phyloP scores from a whole-genome alignment of 2,113 vertebrate species.

The Solenodon paradoxus region DNA sequence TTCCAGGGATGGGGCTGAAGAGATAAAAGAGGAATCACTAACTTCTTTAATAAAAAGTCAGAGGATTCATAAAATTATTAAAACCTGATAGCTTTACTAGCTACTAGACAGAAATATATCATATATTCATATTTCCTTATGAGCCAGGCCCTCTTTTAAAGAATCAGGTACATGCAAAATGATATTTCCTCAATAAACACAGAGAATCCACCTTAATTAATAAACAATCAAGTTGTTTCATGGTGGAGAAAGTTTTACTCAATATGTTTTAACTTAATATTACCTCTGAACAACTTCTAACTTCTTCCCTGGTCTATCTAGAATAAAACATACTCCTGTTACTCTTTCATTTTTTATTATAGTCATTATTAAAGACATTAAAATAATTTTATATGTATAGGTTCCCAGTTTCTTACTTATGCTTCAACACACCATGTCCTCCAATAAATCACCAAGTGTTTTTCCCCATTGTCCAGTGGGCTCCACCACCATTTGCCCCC shows the following conservation, averaged over 20 bases:
- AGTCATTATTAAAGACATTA: too few relatives aligned
- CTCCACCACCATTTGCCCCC: too few relatives aligned
- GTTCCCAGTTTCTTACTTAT: too few relatives aligned
- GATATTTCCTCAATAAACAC: not conserved
- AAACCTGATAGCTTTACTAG: not conserved
- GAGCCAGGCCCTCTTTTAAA: not conserved
- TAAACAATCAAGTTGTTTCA: not conserved
- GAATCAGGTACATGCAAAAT: not conserved
- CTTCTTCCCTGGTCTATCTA: not conserved
- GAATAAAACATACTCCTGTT: not conserved
- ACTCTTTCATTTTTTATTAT: too few relatives aligned
- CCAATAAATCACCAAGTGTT: too few relatives aligned
- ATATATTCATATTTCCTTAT: not conserved
- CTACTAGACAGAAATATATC: not conserved
- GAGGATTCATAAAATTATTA: not conserved
- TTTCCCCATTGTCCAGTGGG: too few relatives aligned
- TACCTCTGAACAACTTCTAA: not conserved
- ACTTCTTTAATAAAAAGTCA: not conserved
- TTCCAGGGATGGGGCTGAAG: not conserved
- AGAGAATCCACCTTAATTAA: not conserved
- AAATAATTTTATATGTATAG: too few relatives aligned
- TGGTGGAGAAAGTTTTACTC: not conserved
- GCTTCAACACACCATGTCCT: too few relatives aligned
- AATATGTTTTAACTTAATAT: not conserved
- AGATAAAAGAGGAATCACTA: not conserved